Evolutionary conservation across 53 echinoderm and acorn worm genomes (phyloP).

Genomic region (Antedon mediterranea): DNA sequence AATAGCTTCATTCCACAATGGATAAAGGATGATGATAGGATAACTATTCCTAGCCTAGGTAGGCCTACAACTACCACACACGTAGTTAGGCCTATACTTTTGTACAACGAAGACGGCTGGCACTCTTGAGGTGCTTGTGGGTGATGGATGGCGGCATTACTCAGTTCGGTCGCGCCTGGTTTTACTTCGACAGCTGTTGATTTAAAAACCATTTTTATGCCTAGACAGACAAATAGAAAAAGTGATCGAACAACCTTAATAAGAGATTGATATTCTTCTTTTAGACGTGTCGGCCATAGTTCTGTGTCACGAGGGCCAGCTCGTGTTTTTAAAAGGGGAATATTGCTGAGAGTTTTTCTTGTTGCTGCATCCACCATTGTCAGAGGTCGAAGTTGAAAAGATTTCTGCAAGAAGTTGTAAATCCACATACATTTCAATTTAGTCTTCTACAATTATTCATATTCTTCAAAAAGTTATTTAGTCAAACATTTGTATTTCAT

Average conservation of each 20-base stretch:
- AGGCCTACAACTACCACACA: no score
- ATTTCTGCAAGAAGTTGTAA: not conserved
- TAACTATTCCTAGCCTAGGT: no score
- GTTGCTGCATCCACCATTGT: conserved; percentile 93
- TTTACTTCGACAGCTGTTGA: no score
- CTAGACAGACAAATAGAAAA: no score
- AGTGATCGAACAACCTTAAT: conserved; percentile 40
- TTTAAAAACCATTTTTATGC: not conserved
- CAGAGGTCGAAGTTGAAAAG: not conserved
- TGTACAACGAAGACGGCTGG: no score
- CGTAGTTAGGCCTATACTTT: no score
- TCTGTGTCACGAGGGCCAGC: conserved; percentile 95
- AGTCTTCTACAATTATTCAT: not conserved
- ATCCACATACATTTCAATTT: not conserved
- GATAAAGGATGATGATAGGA: no score
- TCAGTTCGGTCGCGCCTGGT: no score
- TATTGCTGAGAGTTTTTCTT: conserved; percentile 69
- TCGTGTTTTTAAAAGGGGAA: conserved; percentile 84
- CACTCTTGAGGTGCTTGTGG: no score
- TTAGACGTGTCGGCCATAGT: conserved; percentile 82
- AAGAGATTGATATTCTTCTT: conserved; percentile 85
- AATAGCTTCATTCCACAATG: no score
- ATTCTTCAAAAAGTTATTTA: no score
- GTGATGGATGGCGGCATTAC: no score
- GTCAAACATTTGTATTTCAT: not conserved